phyloP scores from a whole-genome alignment of 2,113 vertebrate species.

The Theristicus caerulescens region DNA sequence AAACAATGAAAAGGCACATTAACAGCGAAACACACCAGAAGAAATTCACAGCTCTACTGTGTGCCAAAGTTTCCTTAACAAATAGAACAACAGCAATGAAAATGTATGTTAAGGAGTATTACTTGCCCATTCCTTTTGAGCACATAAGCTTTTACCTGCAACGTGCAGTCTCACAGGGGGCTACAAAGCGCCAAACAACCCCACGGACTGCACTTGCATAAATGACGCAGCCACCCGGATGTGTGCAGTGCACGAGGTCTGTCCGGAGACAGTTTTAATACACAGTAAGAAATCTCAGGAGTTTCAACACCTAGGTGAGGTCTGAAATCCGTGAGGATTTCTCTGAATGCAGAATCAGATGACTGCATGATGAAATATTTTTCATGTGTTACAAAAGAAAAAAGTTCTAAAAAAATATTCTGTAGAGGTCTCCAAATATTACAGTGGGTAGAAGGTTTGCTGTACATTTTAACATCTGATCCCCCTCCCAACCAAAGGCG shows the following conservation, averaged over 20 bases:
- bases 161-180: background rate
- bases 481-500: background rate
- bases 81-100: background rate
- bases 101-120: background rate
- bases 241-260: accelerated
- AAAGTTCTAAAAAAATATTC: background rate
- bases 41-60: background rate
- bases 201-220: accelerated
- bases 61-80: background rate
- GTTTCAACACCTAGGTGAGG: background rate
- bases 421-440: background rate
- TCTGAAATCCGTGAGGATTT: background rate
- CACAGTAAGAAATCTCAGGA: background rate
- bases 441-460: background rate
- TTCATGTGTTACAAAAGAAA: background rate
- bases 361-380: background rate
- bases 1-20: background rate
- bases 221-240: accelerated
- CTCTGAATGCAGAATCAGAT: background rate
- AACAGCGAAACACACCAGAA: background rate
- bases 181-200: background rate
- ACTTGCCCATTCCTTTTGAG: background rate
- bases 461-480: background rate
- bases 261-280: background rate
- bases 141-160: background rate